Evolutionary conservation across 1,140 invertebrate species (phyloP), one percentile per base, ranked within the genome.

Genomic region (Kradibia gibbosae): DNA sequence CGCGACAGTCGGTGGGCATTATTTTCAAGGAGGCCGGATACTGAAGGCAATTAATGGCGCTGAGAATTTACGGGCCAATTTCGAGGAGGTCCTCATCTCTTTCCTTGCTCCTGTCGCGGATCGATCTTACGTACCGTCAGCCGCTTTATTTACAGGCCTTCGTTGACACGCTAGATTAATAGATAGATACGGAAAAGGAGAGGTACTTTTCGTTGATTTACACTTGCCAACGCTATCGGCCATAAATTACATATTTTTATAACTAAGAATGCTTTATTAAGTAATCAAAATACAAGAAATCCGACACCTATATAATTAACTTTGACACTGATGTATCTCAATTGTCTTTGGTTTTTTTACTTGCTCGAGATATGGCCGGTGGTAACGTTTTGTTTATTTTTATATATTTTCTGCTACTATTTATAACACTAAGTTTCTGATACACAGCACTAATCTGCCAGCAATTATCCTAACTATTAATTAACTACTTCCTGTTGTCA

Each of bases 31-130:
- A 28, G 78, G 25, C 34, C 25, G 31, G 31, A 65, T 60, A 17
- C 36, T 34, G 0, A 20, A 71, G 53, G 36, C 67, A 79, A 79
- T 79, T 70, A 79, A 74, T 57, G 42, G 45, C 55, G 7, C 20
- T 8, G 36, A 60, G 28, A 53, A 80, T 80, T 80, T 80, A 80
- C 78, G 71, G 42, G 78, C 78, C 53, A 80, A 80, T 80, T 80
- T 80, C 78, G 42, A 71, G 71, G 55, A 34, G 78, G 55, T 80
- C 55, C 70, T 62, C 71, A 55, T 71, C 65, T 71, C 50, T 57
- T 31, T 65, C 71, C 20, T 65, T 48, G 15, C 20, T 28, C 22
- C 42, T 65, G 17, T 65, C 36, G 31, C 50, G 53, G 53, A 73
- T 48, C 55, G 42, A 80, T 74, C 34, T 28, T 71, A n/a, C 53